Evolutionary conservation across 2,888 invertebrate species (phyloP).

Genomic region (Zonitis immaculata): DNA sequence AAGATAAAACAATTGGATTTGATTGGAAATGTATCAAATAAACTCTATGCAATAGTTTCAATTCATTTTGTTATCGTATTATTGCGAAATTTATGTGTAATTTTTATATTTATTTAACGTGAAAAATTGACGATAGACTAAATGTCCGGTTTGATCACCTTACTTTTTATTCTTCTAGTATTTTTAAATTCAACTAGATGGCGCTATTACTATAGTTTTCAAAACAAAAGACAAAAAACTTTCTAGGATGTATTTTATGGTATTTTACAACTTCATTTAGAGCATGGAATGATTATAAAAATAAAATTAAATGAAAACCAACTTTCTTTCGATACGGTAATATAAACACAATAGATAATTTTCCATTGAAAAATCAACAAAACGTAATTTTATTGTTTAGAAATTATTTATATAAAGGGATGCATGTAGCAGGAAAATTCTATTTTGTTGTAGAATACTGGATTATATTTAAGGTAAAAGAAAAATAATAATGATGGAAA

Average conservation of each 20-base stretch:
- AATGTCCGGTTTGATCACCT: not conserved
- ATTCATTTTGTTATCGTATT: not conserved
- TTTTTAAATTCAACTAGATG: not conserved
- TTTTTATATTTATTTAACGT: not conserved
- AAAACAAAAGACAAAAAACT: constrained; percentile 6
- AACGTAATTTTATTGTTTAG: constrained; percentile 20
- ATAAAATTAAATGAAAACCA: constrained; percentile 18
- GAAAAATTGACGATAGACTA: constrained; percentile 8
- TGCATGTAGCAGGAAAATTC: not conserved
- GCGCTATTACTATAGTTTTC: not conserved
- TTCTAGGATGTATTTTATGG: constrained; percentile 7
- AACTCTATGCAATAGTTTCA: not conserved
- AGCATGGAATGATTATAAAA: constrained; percentile 22
- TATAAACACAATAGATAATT: constrained; percentile 30
- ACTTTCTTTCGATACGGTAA: constrained; percentile 30
- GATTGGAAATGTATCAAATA: too few relatives aligned
- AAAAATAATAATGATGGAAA: not conserved
- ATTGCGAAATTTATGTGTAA: not conserved
- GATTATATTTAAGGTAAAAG: too few relatives aligned
- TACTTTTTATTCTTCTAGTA: too few relatives aligned
- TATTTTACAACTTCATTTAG: constrained; percentile 26
- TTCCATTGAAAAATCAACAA: not conserved
- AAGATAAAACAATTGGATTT: not conserved
- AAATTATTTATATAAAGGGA: not conserved
- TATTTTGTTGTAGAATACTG: not conserved